These are phyloP conservation scores for Sinodicranocentrus sp. DNA, from an alignment of 2,888 invertebrate species.

Conservation along the genomic window DNA sequence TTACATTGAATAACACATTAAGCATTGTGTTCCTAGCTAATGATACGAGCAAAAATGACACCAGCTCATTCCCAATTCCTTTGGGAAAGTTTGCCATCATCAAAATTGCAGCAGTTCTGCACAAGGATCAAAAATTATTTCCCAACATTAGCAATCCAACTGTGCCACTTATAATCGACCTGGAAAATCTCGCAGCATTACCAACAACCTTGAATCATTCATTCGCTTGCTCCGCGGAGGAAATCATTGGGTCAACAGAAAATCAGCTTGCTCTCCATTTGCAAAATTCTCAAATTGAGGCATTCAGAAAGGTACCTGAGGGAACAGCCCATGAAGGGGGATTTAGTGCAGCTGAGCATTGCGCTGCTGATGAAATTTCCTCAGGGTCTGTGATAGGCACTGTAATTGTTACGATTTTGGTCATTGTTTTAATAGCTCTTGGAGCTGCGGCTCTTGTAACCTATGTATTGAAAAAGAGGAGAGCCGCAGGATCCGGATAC, in stretches of 20 bases:
- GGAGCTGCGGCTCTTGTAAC: conserved; percentile 37
- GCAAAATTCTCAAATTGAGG: conserved; percentile 38
- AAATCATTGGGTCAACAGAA: conserved; percentile 4
- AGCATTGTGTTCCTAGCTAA: conserved; percentile 40
- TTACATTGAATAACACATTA: conserved; percentile 19
- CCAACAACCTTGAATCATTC: conserved; percentile 44
- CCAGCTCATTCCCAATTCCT: background rate
- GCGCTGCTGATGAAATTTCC: conserved; percentile 49
- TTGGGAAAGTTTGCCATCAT: conserved; percentile 40
- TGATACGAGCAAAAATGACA: conserved; percentile 6
- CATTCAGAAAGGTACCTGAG: conserved; percentile 5
- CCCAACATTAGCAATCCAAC: conserved; percentile 31
- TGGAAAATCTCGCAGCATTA: background rate
- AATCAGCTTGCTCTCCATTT: background rate
- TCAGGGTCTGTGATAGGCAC: conserved; percentile 47
- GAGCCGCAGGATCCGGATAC: conserved; percentile 29
- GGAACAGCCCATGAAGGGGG: background rate
- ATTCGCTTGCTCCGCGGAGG: conserved; percentile 37
- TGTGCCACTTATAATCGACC: background rate
- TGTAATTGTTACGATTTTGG: conserved; percentile 32
- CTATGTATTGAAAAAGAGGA: conserved; percentile 34
- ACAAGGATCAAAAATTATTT: conserved; percentile 26
- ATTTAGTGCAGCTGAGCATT: conserved; percentile 49
- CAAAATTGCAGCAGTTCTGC: conserved; percentile 26
- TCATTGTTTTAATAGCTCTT: conserved; percentile 41